A percentile compares a stretch with the other conserved stretches of the same genome.
Evolutionary conservation across 2,888 invertebrate species (phyloP).

Genomic region (Elegia similella): DNA sequence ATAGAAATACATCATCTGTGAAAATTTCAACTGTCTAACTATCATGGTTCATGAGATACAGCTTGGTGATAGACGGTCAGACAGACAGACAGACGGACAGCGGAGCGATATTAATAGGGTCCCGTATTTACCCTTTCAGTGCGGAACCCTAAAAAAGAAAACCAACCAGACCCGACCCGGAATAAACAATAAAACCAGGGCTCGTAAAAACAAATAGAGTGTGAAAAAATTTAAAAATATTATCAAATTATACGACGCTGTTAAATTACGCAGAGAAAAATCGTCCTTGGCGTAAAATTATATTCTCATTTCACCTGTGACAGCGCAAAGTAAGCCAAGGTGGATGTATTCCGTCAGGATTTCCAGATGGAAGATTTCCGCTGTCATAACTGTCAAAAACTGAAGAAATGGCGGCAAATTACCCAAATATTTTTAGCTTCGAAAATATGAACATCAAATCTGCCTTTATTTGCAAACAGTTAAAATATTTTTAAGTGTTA

Average conservation of each 20-base stretch:
- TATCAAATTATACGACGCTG: constrained; percentile 9
- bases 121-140: no score
- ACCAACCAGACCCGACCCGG: not conserved
- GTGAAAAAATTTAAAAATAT: not conserved
- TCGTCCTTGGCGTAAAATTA: constrained; percentile 18
- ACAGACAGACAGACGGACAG: no score
- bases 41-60: no score
- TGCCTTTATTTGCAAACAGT: no score
- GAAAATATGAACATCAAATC: not conserved
- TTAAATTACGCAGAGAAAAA: constrained; percentile 10
- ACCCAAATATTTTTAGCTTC: constrained; percentile 5
- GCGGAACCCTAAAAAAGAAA: no score
- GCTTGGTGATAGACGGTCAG: no score
- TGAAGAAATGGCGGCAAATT: constrained; percentile 27
- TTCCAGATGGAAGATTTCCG: constrained; percentile 31
- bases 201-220: constrained; percentile 3
- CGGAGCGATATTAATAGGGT: no score
- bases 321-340: constrained; percentile 18
- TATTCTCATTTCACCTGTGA: constrained; percentile 26
- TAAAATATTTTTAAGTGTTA: no score
- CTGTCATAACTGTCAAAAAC: constrained; percentile 43
- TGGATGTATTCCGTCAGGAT: constrained; percentile 28
- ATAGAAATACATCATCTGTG: no score
- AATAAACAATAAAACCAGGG: not conserved
- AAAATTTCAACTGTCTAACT: no score